These are phyloP conservation scores for Corythoichthys haematopterus DNA, from an alignment of 2,113 vertebrate genomes.

Conservation along the genomic window DNA sequence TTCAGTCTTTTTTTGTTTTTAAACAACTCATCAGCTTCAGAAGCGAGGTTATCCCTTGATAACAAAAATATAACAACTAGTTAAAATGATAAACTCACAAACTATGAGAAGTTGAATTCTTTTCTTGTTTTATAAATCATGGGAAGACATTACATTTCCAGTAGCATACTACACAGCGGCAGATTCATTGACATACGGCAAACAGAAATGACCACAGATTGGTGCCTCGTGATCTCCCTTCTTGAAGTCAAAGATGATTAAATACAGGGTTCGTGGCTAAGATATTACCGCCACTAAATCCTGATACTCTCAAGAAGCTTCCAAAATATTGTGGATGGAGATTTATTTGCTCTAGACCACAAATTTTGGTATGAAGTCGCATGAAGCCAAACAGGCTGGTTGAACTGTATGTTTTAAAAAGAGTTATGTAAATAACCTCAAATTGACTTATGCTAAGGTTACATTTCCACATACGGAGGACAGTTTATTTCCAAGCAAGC, in stretches of 20 bases:
- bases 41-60: no score
- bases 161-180: no score
- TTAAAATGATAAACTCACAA: background rate
- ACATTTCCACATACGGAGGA: background rate
- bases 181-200: no score
- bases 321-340: background rate
- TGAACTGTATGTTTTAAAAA: background rate
- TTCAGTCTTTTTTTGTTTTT: no score
- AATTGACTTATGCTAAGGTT: background rate
- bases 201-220: no score
- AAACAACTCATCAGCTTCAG: no score
- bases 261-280: background rate
- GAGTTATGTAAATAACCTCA: background rate
- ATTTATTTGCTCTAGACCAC: constrained; percentile 5
- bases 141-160: no score
- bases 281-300: background rate
- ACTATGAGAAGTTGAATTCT: no score
- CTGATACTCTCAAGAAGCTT: background rate
- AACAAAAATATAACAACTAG: background rate
- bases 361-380: background rate
- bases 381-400: background rate
- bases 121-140: no score
- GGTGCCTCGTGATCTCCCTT: background rate
- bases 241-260: background rate
- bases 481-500: background rate